phyloP scores from a whole-genome alignment of 2,113 vertebrate species.

The Calypte anna region DNA sequence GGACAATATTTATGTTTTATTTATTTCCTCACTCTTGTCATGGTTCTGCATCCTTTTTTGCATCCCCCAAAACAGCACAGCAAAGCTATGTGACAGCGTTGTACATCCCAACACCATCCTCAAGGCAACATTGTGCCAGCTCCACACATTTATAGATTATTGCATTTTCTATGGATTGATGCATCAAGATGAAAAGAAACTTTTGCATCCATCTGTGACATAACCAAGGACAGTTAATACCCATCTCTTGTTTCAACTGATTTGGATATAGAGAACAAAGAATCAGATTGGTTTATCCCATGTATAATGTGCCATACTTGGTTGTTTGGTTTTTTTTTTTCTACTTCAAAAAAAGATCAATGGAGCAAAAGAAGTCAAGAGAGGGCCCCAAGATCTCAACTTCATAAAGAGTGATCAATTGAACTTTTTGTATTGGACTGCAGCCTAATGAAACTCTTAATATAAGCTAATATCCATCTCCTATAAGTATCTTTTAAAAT shows the following conservation, averaged over 20 bases:
- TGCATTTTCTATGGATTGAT: background rate
- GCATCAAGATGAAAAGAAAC: background rate
- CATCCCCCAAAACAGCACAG: background rate
- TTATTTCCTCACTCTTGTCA: background rate
- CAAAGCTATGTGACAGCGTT: fast-evolving
- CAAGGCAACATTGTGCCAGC: background rate
- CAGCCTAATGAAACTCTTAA: background rate
- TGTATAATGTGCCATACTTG: background rate
- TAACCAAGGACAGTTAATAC: background rate
- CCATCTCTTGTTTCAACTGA: background rate
- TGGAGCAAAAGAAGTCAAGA: background rate
- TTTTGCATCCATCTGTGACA: background rate
- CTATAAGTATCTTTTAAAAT: background rate
- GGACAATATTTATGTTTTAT: background rate
- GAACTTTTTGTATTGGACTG: background rate
- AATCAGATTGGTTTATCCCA: background rate
- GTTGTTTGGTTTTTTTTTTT: fast-evolving
- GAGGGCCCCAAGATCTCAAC: background rate
- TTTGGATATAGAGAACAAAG: background rate
- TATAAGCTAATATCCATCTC: background rate
- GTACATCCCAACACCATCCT: background rate
- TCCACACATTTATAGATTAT: background rate
- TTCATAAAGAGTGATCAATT: background rate
- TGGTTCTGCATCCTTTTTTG: background rate
- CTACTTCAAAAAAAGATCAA: background rate